Evolutionary conservation across 2,888 invertebrate species (phyloP).

Genomic region (Deilephila porcellus): DNA sequence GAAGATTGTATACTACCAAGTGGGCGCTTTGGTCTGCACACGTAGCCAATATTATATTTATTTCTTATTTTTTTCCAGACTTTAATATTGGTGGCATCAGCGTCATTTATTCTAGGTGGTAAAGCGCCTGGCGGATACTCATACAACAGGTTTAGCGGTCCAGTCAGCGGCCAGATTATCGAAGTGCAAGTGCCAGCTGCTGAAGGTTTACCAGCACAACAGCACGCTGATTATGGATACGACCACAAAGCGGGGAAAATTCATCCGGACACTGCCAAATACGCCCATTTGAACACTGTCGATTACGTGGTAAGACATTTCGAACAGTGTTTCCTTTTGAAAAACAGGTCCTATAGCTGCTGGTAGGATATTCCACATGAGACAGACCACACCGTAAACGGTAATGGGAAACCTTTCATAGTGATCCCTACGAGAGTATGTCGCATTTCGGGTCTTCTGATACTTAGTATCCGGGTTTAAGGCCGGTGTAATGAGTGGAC

Average conservation of each 20-base stretch:
- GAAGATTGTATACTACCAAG: too few species aligned
- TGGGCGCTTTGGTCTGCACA: too few species aligned
- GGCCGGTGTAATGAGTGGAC: too few species aligned
- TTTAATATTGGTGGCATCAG: slow-evolving; percentile 57
- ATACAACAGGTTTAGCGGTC: slow-evolving; percentile 89
- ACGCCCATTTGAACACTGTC: slow-evolving; percentile 83
- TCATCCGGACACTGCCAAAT: slow-evolving; percentile 78
- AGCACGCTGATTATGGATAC: slow-evolving; percentile 80
- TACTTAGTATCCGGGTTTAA: too few species aligned
- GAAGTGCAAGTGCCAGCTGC: slow-evolving; percentile 83
- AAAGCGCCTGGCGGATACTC: slow-evolving; percentile 86
- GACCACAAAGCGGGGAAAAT: slow-evolving; percentile 77
- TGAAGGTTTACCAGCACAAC: slow-evolving; percentile 70
- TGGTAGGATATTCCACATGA: background rate
- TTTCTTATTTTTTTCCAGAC: slow-evolving; percentile 65
- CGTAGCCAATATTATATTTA: too few species aligned
- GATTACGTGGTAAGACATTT: slow-evolving; percentile 86
- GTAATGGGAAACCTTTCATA: too few species aligned
- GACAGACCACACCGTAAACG: too few species aligned
- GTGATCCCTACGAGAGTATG: too few species aligned
- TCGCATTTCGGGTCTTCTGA: too few species aligned
- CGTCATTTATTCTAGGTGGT: slow-evolving; percentile 55
- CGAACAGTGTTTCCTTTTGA: background rate
- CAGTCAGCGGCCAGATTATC: slow-evolving; percentile 87
- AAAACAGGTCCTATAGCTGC: background rate